These are phyloP conservation scores for Xiphorhynchus elegans DNA, from an alignment of 2,113 vertebrate genomes.

Conservation along the genomic window DNA sequence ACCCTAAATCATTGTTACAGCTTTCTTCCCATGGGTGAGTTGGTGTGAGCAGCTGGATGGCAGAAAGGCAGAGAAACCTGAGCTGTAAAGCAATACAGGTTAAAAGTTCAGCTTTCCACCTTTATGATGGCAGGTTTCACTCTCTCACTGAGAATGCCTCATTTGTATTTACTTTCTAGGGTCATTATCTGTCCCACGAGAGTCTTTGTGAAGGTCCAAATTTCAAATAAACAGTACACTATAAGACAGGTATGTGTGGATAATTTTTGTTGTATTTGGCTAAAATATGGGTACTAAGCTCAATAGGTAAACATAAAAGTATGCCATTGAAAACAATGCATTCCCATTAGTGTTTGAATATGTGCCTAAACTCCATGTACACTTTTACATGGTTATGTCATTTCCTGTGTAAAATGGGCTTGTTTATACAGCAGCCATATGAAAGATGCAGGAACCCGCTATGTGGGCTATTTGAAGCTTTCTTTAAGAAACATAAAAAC, in stretches of 20 bases:
- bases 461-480: conserved; percentile 74
- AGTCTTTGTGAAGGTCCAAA: conserved; percentile 74
- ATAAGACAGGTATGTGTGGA: conserved; percentile 82
- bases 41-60: conserved; percentile 28
- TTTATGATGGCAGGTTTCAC: conserved; percentile 66
- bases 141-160: conserved; percentile 63
- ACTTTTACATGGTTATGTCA: conserved; percentile 82
- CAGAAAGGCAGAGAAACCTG: conserved; percentile 26
- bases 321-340: conserved; percentile 87
- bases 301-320: conserved; percentile 79
- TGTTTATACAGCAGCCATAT: conserved; percentile 76
- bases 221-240: conserved; percentile 76
- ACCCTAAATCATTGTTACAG: background rate
- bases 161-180: conserved; percentile 71
- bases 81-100: conserved; percentile 56
- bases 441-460: conserved; percentile 70
- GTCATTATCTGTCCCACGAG: conserved; percentile 74
- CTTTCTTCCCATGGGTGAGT: conserved; percentile 23
- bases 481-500: conserved; percentile 73
- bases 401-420: conserved; percentile 84
- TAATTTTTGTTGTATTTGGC: conserved; percentile 83
- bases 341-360: conserved; percentile 78
- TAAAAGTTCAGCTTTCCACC: conserved; percentile 73
- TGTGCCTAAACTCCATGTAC: conserved; percentile 78
- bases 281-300: conserved; percentile 74